Evolutionary conservation across 2,888 invertebrate species (phyloP).

Genomic region (Drosophila formosana): DNA sequence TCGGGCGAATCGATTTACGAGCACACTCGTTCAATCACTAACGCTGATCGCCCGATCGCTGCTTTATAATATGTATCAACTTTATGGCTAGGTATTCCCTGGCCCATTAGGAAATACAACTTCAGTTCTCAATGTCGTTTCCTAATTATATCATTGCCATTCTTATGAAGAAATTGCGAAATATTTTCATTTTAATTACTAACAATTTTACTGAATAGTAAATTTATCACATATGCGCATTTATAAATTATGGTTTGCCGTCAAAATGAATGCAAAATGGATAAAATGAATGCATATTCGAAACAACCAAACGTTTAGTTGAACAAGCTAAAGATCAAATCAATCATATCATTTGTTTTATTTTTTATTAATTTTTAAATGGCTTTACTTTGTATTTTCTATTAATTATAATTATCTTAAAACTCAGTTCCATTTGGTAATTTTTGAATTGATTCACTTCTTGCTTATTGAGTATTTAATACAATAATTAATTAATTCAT

Average conservation of each 20-base stretch:
- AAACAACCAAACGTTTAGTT: constrained; percentile 1
- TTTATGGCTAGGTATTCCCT: background rate
- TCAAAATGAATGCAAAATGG: no score
- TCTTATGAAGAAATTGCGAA: no score
- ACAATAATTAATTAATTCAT: no score
- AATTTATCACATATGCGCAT: no score
- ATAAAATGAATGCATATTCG: no score
- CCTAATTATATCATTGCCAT: no score
- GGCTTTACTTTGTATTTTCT: background rate
- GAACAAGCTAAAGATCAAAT: background rate
- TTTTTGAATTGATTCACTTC: no score
- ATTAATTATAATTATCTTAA: background rate
- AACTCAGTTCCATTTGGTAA: background rate
- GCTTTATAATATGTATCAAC: background rate
- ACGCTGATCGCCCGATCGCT: constrained; percentile 30
- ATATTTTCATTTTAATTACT: no score
- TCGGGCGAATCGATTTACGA: constrained; percentile 49
- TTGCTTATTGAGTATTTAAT: no score
- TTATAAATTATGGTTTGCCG: no score
- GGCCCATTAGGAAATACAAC: background rate
- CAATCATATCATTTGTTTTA: background rate
- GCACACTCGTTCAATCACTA: constrained; percentile 14
- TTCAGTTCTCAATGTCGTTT: background rate
- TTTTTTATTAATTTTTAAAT: background rate
- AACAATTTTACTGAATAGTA: no score